Evolutionary conservation across 1,140 invertebrate species (phyloP).

Genomic region (Neuroterus valhalla): DNA sequence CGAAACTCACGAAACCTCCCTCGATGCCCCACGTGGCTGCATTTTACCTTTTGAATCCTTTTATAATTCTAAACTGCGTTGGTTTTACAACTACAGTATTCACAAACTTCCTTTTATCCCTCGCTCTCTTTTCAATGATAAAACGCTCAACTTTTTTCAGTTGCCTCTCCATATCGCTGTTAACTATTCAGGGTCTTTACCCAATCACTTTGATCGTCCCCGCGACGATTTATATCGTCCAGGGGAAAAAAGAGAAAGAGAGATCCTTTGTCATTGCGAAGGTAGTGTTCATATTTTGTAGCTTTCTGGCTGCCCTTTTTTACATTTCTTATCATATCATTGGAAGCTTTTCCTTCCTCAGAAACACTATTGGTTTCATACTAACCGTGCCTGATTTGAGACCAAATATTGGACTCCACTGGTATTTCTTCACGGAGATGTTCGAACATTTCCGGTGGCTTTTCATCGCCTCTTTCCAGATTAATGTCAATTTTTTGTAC

Average conservation of each 20-base stretch:
- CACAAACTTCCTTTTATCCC: conserved; percentile 87
- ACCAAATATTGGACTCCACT: conserved; percentile 98
- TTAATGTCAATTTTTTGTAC: conserved; percentile 94
- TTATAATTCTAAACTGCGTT: conserved; percentile 92
- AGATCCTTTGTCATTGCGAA: conserved; percentile 47
- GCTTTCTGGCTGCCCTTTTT: conserved; percentile 59
- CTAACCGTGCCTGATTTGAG: conserved; percentile 91
- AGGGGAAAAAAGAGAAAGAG: conserved; percentile 53
- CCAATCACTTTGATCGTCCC: conserved; percentile 90
- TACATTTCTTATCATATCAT: conserved; percentile 64
- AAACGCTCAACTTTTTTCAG: conserved; percentile 79
- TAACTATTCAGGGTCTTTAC: conserved; percentile 91
- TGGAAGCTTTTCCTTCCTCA: conserved; percentile 68
- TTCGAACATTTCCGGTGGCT: conserved; percentile 98
- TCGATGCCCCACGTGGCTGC: conserved; percentile 80
- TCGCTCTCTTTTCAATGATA: conserved; percentile 82
- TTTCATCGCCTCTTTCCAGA: conserved; percentile 97
- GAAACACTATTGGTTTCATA: conserved; percentile 68
- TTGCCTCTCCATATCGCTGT: conserved; percentile 82
- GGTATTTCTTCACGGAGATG: conserved; percentile 99
- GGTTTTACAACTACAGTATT: conserved; percentile 93
- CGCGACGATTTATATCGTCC: conserved; percentile 77
- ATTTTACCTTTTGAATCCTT: conserved; percentile 95
- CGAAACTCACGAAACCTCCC: conserved; percentile 43
- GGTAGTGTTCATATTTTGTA: conserved; percentile 64